Percentiles rank a stretch among this genome's conserved stretches.
These are phyloP conservation scores for Minunthozetes semirufus DNA, from an alignment of 2,888 invertebrate species.

Conservation along the genomic window DNA sequence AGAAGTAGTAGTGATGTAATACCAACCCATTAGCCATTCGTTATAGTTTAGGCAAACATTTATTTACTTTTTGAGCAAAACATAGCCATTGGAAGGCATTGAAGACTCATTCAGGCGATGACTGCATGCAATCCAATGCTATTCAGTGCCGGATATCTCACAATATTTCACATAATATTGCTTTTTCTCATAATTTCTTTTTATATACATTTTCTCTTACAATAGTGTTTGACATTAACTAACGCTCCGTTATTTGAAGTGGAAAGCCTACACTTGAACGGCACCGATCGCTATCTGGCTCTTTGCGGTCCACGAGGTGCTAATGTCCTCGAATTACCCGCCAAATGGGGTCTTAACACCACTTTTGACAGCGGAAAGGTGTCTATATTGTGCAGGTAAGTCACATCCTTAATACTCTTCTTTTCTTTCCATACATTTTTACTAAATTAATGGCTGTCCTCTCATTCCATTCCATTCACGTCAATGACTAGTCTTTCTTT, in stretches of 20 bases:
- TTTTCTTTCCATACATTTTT: background rate
- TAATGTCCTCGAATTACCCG: slow-evolving; percentile 63
- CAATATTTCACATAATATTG: slow-evolving; percentile 21
- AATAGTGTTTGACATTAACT: slow-evolving; percentile 62
- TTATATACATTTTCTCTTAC: background rate
- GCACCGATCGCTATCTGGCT: slow-evolving; percentile 60
- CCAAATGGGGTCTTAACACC: slow-evolving; percentile 54
- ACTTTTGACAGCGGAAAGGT: background rate
- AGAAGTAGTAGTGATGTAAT: background rate
- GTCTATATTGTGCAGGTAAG: background rate
- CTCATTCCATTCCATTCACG: no score
- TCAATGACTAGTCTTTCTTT: no score
- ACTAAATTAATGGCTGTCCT: no score
- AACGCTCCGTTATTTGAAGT: slow-evolving; percentile 64
- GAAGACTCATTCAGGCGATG: slow-evolving; percentile 1
- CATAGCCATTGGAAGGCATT: background rate
- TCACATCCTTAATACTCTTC: background rate
- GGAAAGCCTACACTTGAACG: slow-evolving; percentile 60
- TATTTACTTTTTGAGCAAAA: slow-evolving; percentile 1
- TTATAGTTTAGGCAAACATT: slow-evolving; percentile 15
- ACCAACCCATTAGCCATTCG: slow-evolving; percentile 19
- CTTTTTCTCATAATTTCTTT: slow-evolving; percentile 7
- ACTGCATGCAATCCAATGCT: slow-evolving; percentile 1
- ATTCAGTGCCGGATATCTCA: slow-evolving; percentile 17
- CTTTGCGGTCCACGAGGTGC: slow-evolving; percentile 65